Evolutionary conservation across 2,888 invertebrate genomes (phyloP), one percentile per base, ranked within the genome.

Genomic region (Caenorhabditis sp.): DNA sequence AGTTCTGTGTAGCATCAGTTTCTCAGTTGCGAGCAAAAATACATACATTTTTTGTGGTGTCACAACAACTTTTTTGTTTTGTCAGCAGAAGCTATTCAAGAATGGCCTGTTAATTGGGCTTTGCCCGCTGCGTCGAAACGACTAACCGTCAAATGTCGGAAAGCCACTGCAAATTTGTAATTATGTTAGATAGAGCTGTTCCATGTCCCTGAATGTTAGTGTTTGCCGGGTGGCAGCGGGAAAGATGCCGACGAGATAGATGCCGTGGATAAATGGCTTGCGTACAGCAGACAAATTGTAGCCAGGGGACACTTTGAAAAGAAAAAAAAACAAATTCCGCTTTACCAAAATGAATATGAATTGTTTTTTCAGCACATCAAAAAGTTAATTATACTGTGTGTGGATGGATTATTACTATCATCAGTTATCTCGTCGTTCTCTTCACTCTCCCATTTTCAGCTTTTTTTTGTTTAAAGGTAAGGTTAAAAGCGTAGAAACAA

Each of bases 401-500:
- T 61, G 91, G 91, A 56, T 91, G 89, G 89, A 82, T 91, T 20
- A 84, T 91, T 40, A 89, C 90, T n/a, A 81, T 83, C 9, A 82
- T 91, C 68, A 90, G 90, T 18, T 90, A 88, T 72, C 61, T 91
- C 9, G 65, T 91, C 60, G 85, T 91, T 22, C 44, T 89, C 32
- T 76, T 85, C 68, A 91, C 90, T 8, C 84, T 90, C 37, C 91
- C 91, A 0, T 62, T 91, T 18, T 90, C 90, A 13, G 84, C 89
- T 24, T 90, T 89, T 71, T 89, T 91, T 69, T 91, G 90, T 67
- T 65, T 91, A 15, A 91, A 91, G 77, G 90, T 91, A 3, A 87
- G 65, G 32, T 32, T 32, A 32, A 6, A 6, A 4, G 9, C 9
- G 32, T 32, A 9, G 32, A 32, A 32, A 32, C 32, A 4, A 32